These are phyloP conservation scores for Eupsittula cactorum DNA, from an alignment of 2,113 vertebrate species.

Conservation along the genomic window DNA sequence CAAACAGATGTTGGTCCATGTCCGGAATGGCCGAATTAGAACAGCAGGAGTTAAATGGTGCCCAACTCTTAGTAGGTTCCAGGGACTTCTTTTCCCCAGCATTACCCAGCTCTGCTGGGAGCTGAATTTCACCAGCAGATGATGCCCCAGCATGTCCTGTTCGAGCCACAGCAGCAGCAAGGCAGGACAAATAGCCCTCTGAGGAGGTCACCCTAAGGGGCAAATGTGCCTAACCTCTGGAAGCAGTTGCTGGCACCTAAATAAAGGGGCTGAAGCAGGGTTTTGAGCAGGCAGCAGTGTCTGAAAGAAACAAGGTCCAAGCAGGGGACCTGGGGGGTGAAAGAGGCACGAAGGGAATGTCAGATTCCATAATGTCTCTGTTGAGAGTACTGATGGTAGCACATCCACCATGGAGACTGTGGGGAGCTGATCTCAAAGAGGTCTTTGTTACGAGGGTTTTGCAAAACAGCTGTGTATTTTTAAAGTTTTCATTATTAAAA, in stretches of 20 bases:
- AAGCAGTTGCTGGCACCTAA: not conserved
- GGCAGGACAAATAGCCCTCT: not conserved
- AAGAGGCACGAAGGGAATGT: not conserved
- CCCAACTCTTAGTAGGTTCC: not conserved
- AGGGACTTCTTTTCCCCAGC: not conserved
- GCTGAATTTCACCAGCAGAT: not conserved
- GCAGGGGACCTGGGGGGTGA: not conserved
- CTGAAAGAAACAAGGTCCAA: slow-evolving; percentile 9
- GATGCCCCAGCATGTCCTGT: not conserved
- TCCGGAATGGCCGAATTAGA: not conserved
- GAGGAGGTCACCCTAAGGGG: not conserved
- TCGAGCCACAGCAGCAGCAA: not conserved
- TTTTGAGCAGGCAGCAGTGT: not conserved
- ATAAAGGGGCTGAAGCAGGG: not conserved
- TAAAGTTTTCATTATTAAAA: slow-evolving; percentile 59
- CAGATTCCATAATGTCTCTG: slow-evolving; percentile 41
- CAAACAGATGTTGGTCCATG: not conserved
- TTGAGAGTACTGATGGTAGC: slow-evolving; percentile 22
- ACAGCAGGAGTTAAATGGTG: not conserved
- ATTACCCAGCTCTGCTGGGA: not conserved
- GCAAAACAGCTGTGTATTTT: slow-evolving; percentile 50
- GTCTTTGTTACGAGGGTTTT: slow-evolving; percentile 19
- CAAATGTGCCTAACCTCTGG: not conserved
- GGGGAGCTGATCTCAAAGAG: slow-evolving; percentile 27
- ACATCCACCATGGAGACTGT: not conserved